Base-by-base conservation (phyloP, 1,140 invertebrate genomes). In the Drosophila auraria region DNA sequence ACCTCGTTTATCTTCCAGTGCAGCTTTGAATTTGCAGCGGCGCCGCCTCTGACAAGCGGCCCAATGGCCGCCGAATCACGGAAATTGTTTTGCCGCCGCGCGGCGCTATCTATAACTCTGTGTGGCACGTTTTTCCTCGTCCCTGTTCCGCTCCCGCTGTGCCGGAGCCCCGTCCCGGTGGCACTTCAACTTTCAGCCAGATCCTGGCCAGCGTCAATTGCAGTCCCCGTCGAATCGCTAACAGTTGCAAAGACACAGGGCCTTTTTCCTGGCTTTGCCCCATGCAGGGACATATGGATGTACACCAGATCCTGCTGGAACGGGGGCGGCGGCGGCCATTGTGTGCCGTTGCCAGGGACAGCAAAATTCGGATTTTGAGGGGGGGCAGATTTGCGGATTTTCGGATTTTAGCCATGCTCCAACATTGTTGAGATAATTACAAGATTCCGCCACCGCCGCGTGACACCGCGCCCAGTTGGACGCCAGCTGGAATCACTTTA, bases 401-500 rank as follows among this genome's bases (percentile, higher is more conserved):
- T 44, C 25, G 14, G 40, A 65, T 45, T 47, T 23, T 30, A 60
- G 27, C 36, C 60, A 23, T 33, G 65, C 65, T 17, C 50, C 4
- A 63, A 64, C 72, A 75, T 75, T 75, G 72, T 75, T 57, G 69
- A 78, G 73, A 78, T 78, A 77, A 78, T 78, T 78, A 78, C 75
- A 78, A 75, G 72, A 75, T 73, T 71, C 68, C 49, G 20, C 68
- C 62, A 57, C 42, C 56, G 25, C 23, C 49, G 42, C 49, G 36
- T 23, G 40, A 40, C 42, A 53, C 20, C 36, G n/a, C 23, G 12
- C 54, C 15, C 45, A 40, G 30, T 38, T 15, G 71, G 20, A 25
- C 33, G 42, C 50, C 49, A 15, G 12, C 38, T 15, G 38, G 42
- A 76, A 66, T 56, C 54, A 30, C 30, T 23, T 57, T 63, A 47